Conservation (phyloP, 2,113 vertebrate genomes). For the Rhinichthys klamathensis region DNA sequence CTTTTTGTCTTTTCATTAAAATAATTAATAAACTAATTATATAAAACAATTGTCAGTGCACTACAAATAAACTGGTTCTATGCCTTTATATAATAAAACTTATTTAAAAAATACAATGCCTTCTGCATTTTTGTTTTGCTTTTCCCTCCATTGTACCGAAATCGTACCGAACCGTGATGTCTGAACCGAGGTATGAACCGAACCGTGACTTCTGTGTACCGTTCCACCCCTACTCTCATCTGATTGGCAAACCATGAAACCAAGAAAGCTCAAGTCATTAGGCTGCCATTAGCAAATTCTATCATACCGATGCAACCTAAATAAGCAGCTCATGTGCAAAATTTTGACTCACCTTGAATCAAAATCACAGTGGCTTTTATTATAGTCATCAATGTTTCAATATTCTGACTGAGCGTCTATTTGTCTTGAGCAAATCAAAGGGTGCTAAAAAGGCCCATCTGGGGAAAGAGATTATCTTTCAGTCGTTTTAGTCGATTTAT, state of each 20-base stretch:
- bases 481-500: not conserved
- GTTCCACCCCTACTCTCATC: no score
- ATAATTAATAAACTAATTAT: no score
- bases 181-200: no score
- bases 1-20: no score
- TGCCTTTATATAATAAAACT: no score
- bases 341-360: not conserved
- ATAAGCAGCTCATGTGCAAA: constrained; percentile 2
- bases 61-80: no score
- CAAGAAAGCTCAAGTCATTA: not conserved
- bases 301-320: not conserved
- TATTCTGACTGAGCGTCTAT: not conserved
- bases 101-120: no score
- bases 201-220: no score
- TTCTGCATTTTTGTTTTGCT: no score
- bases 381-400: not conserved
- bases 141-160: no score
- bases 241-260: not conserved
- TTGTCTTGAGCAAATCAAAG: not conserved
- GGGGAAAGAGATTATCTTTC: not conserved
- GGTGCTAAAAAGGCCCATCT: not conserved
- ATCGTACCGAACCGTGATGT: no score
- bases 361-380: not conserved
- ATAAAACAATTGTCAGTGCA: no score
- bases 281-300: not conserved